Percentiles rank a stretch among this genome's conserved stretches.
These are phyloP conservation scores for Heliconius sara DNA, from an alignment of 2,888 invertebrate species.

Conservation along the genomic window DNA sequence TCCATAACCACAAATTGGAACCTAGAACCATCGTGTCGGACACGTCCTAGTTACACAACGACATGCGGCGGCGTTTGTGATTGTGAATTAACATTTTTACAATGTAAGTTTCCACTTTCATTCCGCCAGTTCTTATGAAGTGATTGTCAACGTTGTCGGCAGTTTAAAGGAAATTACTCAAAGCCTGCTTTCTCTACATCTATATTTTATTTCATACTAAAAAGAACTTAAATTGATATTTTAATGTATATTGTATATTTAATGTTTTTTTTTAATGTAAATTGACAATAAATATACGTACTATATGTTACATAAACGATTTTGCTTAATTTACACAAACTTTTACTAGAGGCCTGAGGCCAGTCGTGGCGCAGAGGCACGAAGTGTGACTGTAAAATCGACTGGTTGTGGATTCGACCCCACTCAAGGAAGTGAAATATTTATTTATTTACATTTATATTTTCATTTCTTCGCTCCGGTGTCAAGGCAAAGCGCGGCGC, in stretches of 20 bases:
- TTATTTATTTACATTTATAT: too few species aligned
- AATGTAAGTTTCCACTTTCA: conserved; percentile 16
- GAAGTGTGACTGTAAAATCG: too few species aligned
- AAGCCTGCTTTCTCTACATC: background rate
- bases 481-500: too few species aligned
- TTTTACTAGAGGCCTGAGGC: too few species aligned
- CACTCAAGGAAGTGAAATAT: too few species aligned
- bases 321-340: too few species aligned
- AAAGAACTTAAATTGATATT: background rate
- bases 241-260: too few species aligned
- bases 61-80: conserved; percentile 1
- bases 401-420: too few species aligned
- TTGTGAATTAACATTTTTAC: background rate
- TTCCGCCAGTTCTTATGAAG: conserved; percentile 1
- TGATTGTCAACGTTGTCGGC: conserved; percentile 15
- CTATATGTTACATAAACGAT: too few species aligned
- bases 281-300: background rate
- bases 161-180: background rate
- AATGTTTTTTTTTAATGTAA: background rate
- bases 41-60: background rate
- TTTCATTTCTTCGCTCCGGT: too few species aligned
- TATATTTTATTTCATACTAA: background rate
- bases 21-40: background rate
- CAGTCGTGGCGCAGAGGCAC: too few species aligned
- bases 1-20: background rate